These are phyloP conservation scores for Eleutherodactylus coqui DNA, from an alignment of 2,797 vertebrate genomes.

Conservation along the genomic window DNA sequence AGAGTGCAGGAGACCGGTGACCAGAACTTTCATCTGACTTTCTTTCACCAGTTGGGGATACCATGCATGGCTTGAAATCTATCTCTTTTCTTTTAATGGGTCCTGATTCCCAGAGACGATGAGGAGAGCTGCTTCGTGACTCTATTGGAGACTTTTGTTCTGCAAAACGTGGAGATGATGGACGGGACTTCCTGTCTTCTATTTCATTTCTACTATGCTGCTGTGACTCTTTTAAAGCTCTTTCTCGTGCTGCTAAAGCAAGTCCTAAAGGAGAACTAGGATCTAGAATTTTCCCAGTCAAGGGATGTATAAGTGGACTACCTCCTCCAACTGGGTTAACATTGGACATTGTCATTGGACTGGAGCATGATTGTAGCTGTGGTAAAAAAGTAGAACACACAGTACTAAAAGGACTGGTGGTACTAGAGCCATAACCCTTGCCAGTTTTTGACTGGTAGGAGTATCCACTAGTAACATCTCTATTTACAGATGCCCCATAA, in stretches of 20 bases:
- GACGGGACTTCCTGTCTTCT: slow-evolving; percentile 63
- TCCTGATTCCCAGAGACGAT: slow-evolving; percentile 65
- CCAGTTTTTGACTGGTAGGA: slow-evolving; percentile 82
- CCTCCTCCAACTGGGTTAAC: slow-evolving; percentile 61
- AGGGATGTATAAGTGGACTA: slow-evolving; percentile 89
- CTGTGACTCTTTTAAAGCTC: slow-evolving; percentile 83
- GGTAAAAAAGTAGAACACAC: slow-evolving; percentile 73
- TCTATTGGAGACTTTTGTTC: slow-evolving; percentile 62
- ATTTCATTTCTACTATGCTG: slow-evolving; percentile 68
- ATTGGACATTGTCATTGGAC: slow-evolving; percentile 41
- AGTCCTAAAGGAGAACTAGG: slow-evolving; percentile 88
- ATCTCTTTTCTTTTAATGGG: slow-evolving; percentile 61
- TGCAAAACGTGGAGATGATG: slow-evolving; percentile 62
- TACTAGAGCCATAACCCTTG: slow-evolving; percentile 64
- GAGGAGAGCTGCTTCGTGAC: slow-evolving; percentile 64
- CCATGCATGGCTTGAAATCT: slow-evolving; percentile 62
- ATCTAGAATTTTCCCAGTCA: slow-evolving; percentile 91
- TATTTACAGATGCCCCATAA: slow-evolving; percentile 77
- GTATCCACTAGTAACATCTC: slow-evolving; percentile 70
- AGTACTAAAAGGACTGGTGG: slow-evolving; percentile 69
- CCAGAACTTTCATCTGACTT: slow-evolving; percentile 60
- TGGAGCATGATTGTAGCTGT: slow-evolving; percentile 62
- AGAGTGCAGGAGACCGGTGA: slow-evolving; percentile 56
- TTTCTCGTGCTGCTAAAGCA: slow-evolving; percentile 88
- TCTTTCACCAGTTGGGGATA: slow-evolving; percentile 45